Evolutionary conservation across 2,797 vertebrate genomes (phyloP).

Genomic region (Molothrus ater): DNA sequence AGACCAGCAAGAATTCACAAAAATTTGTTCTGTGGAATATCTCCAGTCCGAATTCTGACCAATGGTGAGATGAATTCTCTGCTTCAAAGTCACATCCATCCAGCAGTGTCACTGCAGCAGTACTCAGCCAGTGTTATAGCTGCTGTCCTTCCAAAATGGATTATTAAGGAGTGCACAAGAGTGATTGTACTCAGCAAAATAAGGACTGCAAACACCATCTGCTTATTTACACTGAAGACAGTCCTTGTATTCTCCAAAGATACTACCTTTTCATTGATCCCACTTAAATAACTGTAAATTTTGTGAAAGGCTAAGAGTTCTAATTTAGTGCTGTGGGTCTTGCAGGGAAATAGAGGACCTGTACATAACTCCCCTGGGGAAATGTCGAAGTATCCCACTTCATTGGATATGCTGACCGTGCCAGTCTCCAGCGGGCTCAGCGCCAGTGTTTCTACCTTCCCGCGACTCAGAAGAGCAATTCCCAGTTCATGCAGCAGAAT

Average conservation of each 20-base stretch:
- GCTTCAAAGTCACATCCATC: not conserved
- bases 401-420: not conserved
- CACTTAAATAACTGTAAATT: not conserved
- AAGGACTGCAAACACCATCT: not conserved
- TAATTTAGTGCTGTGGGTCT: not conserved
- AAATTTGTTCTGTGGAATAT: not conserved
- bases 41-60: not conserved
- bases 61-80: not conserved
- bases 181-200: not conserved
- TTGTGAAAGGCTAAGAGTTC: not conserved
- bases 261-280: not conserved
- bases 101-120: not conserved
- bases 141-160: not conserved
- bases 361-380: not conserved
- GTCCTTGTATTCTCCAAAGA: not conserved
- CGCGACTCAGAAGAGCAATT: not conserved
- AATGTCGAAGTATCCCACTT: accelerated
- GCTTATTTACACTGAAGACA: not conserved
- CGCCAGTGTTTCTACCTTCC: not conserved
- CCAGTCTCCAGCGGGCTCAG: not conserved
- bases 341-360: not conserved
- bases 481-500: not conserved
- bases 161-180: not conserved
- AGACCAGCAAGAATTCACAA: not conserved
- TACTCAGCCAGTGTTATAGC: accelerated